phyloP scores from a whole-genome alignment of 2,797 vertebrate genomes.

The Tarsius wallacei region DNA sequence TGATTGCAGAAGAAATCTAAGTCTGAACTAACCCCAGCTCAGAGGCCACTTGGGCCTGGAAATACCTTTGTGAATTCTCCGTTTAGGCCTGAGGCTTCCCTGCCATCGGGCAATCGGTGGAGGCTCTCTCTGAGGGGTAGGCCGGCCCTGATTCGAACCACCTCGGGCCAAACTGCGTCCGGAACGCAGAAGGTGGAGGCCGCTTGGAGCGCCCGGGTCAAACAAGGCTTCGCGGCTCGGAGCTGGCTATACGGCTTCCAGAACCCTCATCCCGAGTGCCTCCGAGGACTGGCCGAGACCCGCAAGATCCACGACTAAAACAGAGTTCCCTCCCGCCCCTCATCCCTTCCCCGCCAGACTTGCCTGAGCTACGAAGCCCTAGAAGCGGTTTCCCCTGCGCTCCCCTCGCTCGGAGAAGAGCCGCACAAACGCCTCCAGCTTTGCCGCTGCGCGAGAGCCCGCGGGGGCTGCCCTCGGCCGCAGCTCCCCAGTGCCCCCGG shows the following conservation, averaged over 20 bases:
- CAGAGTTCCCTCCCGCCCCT: background rate
- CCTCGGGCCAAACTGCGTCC: background rate
- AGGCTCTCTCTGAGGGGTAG: background rate
- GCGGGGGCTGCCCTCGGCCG: background rate
- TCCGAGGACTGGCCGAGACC: background rate
- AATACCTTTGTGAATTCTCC: slow-evolving; percentile 12
- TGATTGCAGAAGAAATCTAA: slow-evolving; percentile 49
- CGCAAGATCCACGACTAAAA: background rate
- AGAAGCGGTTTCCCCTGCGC: slow-evolving; percentile 1
- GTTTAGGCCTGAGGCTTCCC: slow-evolving; percentile 12
- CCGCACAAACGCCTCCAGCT: background rate
- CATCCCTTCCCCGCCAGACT: slow-evolving; percentile 4
- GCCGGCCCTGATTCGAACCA: background rate
- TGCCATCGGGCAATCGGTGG: background rate
- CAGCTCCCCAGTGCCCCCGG: background rate
- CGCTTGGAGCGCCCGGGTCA: background rate
- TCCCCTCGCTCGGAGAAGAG: background rate
- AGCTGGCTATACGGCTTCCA: background rate
- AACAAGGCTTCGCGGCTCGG: background rate
- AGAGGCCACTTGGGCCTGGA: slow-evolving; percentile 42
- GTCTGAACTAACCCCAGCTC: slow-evolving; percentile 19
- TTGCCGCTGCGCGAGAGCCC: background rate
- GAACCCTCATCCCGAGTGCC: background rate
- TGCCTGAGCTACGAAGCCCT: background rate
- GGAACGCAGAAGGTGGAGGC: background rate